A percentile compares a stretch with the other conserved stretches of the same genome.
Conservation (phyloP, 2,888 invertebrate genomes). For the Bruchidius siliquastri region DNA sequence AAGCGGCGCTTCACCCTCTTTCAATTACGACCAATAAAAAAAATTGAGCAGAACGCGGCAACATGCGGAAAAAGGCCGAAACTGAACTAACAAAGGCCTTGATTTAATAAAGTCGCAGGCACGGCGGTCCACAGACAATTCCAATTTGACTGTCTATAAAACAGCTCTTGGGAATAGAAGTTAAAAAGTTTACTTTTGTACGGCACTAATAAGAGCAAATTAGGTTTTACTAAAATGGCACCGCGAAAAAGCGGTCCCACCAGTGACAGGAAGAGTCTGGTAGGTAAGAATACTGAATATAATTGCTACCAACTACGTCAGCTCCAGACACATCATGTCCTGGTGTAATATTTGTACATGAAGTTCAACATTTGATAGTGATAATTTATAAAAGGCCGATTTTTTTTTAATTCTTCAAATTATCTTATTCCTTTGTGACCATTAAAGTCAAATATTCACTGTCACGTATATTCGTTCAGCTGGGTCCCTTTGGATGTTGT, state of each 20-base stretch:
- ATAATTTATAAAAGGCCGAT: too few relatives aligned
- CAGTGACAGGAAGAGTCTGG: slow-evolving; percentile 9
- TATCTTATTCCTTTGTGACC: too few relatives aligned
- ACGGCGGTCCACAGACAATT: slow-evolving; percentile 25
- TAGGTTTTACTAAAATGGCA: slow-evolving; percentile 39
- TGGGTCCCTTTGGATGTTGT: too few relatives aligned
- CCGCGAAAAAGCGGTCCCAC: slow-evolving; percentile 20
- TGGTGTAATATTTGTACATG: too few relatives aligned
- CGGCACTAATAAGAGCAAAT: slow-evolving; percentile 41
- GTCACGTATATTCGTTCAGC: too few relatives aligned
- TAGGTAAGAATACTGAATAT: background rate
- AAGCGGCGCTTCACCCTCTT: background rate
- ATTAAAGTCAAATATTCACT: too few relatives aligned
- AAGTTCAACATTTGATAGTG: too few relatives aligned
- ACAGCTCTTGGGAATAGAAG: slow-evolving; percentile 30
- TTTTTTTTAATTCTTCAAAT: too few relatives aligned
- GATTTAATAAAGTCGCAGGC: slow-evolving; percentile 32
- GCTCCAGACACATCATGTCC: too few relatives aligned
- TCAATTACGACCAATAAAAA: background rate
- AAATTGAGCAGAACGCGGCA: background rate
- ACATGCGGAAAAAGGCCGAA: background rate
- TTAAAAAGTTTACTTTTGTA: slow-evolving; percentile 39
- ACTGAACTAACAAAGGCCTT: slow-evolving; percentile 7
- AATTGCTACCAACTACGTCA: too few relatives aligned
- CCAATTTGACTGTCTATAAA: slow-evolving; percentile 39